phyloP scores from a whole-genome alignment of 1,140 invertebrate genomes.

The Ylistrum balloti region DNA sequence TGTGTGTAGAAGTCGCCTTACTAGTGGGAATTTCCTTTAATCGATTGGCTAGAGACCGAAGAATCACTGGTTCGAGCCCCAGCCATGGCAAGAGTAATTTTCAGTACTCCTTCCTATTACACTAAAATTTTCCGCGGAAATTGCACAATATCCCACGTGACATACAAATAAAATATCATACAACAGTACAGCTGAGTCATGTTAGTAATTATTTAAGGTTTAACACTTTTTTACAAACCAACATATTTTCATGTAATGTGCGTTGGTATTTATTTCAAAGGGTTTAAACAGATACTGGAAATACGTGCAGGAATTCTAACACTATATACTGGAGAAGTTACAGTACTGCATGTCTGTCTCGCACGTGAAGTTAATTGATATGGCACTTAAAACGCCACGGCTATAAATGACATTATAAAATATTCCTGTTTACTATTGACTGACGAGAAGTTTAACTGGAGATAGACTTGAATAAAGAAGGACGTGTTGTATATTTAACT shows the following conservation, averaged over 20 bases:
- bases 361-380: constrained; percentile 20
- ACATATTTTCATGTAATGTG: neutral
- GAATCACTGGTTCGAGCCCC: too few species aligned
- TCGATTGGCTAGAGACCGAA: too few species aligned
- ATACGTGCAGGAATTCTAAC: neutral
- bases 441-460: neutral
- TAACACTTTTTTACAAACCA: neutral
- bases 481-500: neutral
- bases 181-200: too few species aligned
- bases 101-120: too few species aligned
- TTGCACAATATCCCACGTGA: too few species aligned
- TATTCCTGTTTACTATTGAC: neutral
- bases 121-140: too few species aligned
- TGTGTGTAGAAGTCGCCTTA: too few species aligned
- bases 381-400: neutral
- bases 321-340: neutral
- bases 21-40: too few species aligned
- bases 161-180: too few species aligned
- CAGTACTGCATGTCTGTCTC: neutral
- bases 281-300: neutral
- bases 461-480: neutral
- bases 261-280: neutral
- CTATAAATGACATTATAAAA: neutral
- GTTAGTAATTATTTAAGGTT: neutral
- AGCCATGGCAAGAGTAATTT: too few species aligned